These are phyloP conservation scores for Argyra leucocephala DNA, from an alignment of 2,888 invertebrate genomes.

Conservation along the genomic window DNA sequence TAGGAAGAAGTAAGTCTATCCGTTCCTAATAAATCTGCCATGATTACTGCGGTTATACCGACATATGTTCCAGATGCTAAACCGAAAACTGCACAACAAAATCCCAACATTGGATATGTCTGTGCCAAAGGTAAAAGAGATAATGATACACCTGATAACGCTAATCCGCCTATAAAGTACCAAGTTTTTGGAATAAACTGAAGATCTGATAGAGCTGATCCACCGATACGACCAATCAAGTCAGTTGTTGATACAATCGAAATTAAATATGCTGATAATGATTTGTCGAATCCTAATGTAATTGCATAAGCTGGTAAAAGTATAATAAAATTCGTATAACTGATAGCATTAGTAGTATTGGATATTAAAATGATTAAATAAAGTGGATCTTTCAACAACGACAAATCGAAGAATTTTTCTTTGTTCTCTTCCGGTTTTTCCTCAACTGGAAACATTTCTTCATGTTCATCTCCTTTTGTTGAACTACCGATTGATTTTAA, in stretches of 20 bases:
- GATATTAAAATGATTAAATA: slow-evolving; percentile 75
- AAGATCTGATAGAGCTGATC: slow-evolving; percentile 72
- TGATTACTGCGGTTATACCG: slow-evolving; percentile 76
- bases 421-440: slow-evolving; percentile 34
- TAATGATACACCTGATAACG: slow-evolving; percentile 67
- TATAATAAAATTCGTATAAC: slow-evolving; percentile 79
- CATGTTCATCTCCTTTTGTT: slow-evolving; percentile 10
- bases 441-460: slow-evolving; percentile 25
- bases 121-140: slow-evolving; percentile 59
- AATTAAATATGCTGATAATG: slow-evolving; percentile 59
- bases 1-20: slow-evolving; percentile 78
- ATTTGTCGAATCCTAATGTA: slow-evolving; percentile 60
- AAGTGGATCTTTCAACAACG: slow-evolving; percentile 65
- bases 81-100: slow-evolving; percentile 68
- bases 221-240: slow-evolving; percentile 73
- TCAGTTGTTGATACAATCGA: slow-evolving; percentile 74
- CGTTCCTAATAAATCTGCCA: slow-evolving; percentile 78
- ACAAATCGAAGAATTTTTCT: slow-evolving; percentile 63
- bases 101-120: slow-evolving; percentile 54
- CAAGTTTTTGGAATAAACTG: slow-evolving; percentile 67
- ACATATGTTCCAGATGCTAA: slow-evolving; percentile 76
- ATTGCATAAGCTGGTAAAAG: slow-evolving; percentile 68
- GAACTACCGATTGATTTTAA: slow-evolving; percentile 57
- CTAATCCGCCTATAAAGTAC: slow-evolving; percentile 70
- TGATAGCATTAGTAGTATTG: slow-evolving; percentile 76